Base-by-base conservation (phyloP, 2,797 vertebrate genomes). In the Enteromius treurensis region DNA sequence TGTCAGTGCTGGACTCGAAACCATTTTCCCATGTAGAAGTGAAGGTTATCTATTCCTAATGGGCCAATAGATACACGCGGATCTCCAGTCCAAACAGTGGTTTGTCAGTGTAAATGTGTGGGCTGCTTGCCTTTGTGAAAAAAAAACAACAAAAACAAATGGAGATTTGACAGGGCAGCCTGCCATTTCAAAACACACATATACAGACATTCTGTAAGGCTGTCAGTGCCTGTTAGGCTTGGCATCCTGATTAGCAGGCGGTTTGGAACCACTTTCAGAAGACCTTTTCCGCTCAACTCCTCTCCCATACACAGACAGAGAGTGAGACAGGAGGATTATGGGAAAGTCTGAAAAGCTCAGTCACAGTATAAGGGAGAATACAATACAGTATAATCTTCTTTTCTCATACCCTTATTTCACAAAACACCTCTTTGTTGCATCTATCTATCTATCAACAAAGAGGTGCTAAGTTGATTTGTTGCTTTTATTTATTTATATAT, bases 191-290 rank as follows among this genome's bases (percentile, higher is more conserved):
- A 80, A 79, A 80, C 79, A 58, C 70, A 88, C 87, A 80, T 85
- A 85, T 81, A 84, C 68, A 81, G 82, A 75, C 79, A 37, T 86
- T 84, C 89, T 79, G 68, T 91, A 84, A 87, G 91, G 90, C 90
- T 93, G 91, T 95, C 92, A 93, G 87, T 91, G 90, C 89, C 91
- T 90, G 91, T 94, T 94, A 93, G 89, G 89, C 90, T 92, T 93
- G 93, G 93, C 93, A 89, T 92, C 92, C 91, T 92, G 84, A 85
- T 93, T 92, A 93, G 92, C 90, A 89, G 86, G 90, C 85, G 89
- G 91, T 91, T 93, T 93, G 91, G 91, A 93, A 92, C 89, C 85
- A 80, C 90, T 94, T 94, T 91, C 91, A 93, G 90, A 91, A 88
- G 85, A 90, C 69, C 88, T 90, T 90, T 93, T 92, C 90, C 87